A percentile compares a stretch with the other conserved stretches of the same genome.
These are phyloP conservation scores for Chondrilla cf. caribensis DNA, from an alignment of 37 sponge, comb jelly and placozoan species.

Conservation along the genomic window DNA sequence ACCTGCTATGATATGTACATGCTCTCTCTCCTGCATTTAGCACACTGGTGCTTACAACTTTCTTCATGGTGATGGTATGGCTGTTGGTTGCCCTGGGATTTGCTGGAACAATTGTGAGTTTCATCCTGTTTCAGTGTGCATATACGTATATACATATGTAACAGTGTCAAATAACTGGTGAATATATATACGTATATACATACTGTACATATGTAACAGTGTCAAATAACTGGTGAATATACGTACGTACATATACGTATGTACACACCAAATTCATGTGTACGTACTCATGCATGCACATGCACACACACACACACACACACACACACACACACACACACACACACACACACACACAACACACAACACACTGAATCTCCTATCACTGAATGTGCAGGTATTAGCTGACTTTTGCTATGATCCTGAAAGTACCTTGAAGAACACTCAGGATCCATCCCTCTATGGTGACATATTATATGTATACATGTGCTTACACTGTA, in stretches of 20 bases:
- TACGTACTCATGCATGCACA: not conserved
- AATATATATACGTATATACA: not conserved
- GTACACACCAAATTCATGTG: not conserved
- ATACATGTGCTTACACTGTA: not conserved
- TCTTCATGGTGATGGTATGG: conserved; percentile 10
- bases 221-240: too few species aligned
- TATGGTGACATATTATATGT: not conserved
- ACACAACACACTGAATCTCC: too few species aligned
- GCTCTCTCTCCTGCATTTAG: not conserved
- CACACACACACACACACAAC: too few species aligned
- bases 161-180: too few species aligned
- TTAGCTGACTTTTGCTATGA: conserved; percentile 19
- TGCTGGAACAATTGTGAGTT: conserved; percentile 18
- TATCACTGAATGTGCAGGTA: not conserved
- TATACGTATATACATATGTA: conserved; percentile 1
- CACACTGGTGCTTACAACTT: not conserved
- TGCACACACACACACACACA: too few species aligned
- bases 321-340: too few species aligned
- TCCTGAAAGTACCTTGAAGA: not conserved
- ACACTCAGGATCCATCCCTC: conserved; percentile 11
- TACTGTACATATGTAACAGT: not conserved
- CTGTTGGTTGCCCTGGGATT: conserved; percentile 1
- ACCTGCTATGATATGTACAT: not conserved
- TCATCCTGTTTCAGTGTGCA: too few species aligned
- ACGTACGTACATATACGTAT: not conserved